Evolutionary conservation across 2,113 vertebrate genomes (phyloP).

Genomic region (Microcebus murinus): DNA sequence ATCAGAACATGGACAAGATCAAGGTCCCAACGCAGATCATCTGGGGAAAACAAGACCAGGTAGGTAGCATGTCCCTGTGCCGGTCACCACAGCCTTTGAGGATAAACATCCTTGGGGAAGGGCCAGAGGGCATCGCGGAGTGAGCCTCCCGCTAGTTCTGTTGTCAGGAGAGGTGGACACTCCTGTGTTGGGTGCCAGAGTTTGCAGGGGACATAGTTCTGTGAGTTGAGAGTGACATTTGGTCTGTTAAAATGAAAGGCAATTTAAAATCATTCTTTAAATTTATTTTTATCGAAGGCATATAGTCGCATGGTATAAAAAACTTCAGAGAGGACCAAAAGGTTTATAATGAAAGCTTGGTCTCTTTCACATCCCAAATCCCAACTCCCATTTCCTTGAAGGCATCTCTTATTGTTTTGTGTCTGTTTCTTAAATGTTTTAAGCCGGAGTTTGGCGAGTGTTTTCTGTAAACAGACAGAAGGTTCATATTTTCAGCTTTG

Average conservation of each 20-base stretch:
- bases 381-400: not conserved
- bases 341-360: not conserved
- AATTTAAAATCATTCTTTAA: not conserved
- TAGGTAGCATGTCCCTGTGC: conserved; percentile 60
- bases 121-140: not conserved
- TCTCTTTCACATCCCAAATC: not conserved
- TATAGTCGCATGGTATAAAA: not conserved
- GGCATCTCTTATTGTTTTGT: not conserved
- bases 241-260: not conserved
- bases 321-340: not conserved
- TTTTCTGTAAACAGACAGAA: not conserved
- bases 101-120: not conserved
- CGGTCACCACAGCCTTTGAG: not conserved
- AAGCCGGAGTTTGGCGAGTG: not conserved
- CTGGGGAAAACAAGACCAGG: conserved; percentile 98
- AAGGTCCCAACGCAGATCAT: conserved; percentile 91
- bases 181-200: too few species aligned
- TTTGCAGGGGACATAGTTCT: not conserved
- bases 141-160: not conserved
- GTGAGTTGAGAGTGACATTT: not conserved
- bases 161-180: too few species aligned
- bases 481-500: not conserved
- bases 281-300: not conserved
- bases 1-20: conserved; percentile 93
- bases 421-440: not conserved